Evolutionary conservation across 2,888 invertebrate species (phyloP).

Genomic region (Patella ulyssiponensis): DNA sequence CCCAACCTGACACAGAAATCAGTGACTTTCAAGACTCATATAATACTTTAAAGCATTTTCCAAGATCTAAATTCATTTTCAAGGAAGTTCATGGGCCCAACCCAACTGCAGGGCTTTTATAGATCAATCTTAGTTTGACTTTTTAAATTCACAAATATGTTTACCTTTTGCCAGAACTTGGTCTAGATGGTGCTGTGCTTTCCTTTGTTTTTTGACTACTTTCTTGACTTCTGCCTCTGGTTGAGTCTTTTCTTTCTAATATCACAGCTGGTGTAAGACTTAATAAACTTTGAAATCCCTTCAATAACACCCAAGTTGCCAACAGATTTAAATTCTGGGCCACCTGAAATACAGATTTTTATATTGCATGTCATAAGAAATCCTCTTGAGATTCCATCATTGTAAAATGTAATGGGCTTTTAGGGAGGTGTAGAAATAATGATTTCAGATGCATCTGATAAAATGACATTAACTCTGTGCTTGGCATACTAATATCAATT

Average conservation of each 20-base stretch:
- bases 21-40: background rate
- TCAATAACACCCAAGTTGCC: constrained; percentile 89
- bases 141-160: background rate
- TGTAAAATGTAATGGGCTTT: too few relatives aligned
- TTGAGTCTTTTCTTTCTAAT: constrained; percentile 59
- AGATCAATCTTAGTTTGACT: background rate
- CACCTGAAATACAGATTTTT: constrained; percentile 42
- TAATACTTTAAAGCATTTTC: background rate
- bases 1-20: too few relatives aligned
- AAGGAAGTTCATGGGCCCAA: too few relatives aligned
- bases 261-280: constrained; percentile 59
- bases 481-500: too few relatives aligned
- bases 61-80: background rate
- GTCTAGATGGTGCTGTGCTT: constrained; percentile 44
- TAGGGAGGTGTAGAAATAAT: too few relatives aligned
- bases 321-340: constrained; percentile 89
- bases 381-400: too few relatives aligned
- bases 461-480: too few relatives aligned
- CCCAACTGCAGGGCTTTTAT: too few relatives aligned
- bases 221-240: constrained; percentile 34
- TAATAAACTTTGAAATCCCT: constrained; percentile 82
- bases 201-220: constrained; percentile 39
- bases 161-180: constrained; percentile 57
- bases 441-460: too few relatives aligned
- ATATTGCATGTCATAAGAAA: too few relatives aligned